Percentiles rank a stretch among this genome's conserved stretches.
Evolutionary conservation across 2,888 invertebrate species (phyloP).

Genomic region (Ceriagrion tenellum): DNA sequence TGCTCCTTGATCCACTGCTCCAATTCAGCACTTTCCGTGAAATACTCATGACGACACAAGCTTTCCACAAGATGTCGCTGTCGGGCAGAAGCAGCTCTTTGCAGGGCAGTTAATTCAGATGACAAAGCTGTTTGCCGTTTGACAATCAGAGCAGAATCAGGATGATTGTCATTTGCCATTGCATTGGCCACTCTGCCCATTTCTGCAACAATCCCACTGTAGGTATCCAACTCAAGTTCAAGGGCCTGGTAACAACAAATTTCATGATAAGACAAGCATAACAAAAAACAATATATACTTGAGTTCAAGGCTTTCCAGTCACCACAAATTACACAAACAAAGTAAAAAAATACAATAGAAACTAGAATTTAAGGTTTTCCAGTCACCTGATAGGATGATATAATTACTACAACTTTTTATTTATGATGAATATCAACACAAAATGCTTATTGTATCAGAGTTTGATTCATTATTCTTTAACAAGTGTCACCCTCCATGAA

Average conservation of each 20-base stretch:
- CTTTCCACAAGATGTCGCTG: slow-evolving; percentile 95
- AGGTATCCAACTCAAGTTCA: slow-evolving; percentile 94
- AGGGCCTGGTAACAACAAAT: slow-evolving; percentile 82
- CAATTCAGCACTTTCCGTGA: slow-evolving; percentile 92
- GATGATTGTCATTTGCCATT: slow-evolving; percentile 90
- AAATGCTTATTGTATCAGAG: no score
- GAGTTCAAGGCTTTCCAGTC: no score
- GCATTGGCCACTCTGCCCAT: slow-evolving; percentile 93
- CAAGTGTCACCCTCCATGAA: no score
- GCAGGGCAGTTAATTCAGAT: slow-evolving; percentile 89
- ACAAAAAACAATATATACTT: no score
- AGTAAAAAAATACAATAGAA: no score
- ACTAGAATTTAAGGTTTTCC: no score
- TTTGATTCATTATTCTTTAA: no score
- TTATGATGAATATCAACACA: no score
- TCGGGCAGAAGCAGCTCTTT: slow-evolving; percentile 88
- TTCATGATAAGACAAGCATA: no score
- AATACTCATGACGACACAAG: slow-evolving; percentile 93
- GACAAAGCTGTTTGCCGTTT: slow-evolving; percentile 88
- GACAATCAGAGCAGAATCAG: slow-evolving; percentile 89
- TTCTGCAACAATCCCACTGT: slow-evolving; percentile 93
- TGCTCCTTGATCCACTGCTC: slow-evolving; percentile 96
- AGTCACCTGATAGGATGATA: no score
- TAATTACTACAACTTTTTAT: no score
- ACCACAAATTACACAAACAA: no score